Base-by-base conservation (phyloP, 2,888 invertebrate species). In the Tuberolachnus salignus region DNA sequence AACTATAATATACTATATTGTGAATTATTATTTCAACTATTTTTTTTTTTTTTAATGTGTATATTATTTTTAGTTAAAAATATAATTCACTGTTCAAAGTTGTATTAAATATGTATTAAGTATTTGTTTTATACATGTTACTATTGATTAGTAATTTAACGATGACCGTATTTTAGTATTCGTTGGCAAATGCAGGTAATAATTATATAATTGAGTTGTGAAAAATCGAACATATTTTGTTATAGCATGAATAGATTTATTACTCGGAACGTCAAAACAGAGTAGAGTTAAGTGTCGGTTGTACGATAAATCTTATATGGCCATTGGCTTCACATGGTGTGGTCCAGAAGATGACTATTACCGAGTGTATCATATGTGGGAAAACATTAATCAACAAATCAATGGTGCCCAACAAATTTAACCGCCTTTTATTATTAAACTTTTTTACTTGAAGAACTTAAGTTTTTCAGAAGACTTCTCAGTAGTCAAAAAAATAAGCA, bases 361-460 rank as follows among this genome's bases (percentile, higher is more conserved):
- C 70, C 70, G 70, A 72, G 59, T 72, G 72, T 49, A 72, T 72
- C 2, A 49, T 59, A 13, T 61, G 61, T 72, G 72, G 72, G 11
- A 63, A 72, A 72, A 72, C 4, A n/a, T 49, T 72, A 9, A 72
- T 49, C 57, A 72, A 72, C 51, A 19, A 72, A 72, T 72, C 72
- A 51, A 72, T 72, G 72, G 72, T 61, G 61, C 61, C 59, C 72
- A 72, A 34, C 34, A 61, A 61, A 63, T 63, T 72, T 2, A 72
- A 61, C 3, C 10, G 63, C 2, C 63, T 63, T 64, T 73, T 73
- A 49, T 57, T 57, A 57, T 57, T 57, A 55, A 70, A 70, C 44
- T 57, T 69, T 69, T 13, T 69, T 53, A 34, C 69, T 69, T 69
- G 69, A 69, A 69, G 69, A 10, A 10, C 13, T 42, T 53, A n/a